Evolutionary conservation across 92 coral and sea anemone genomes (phyloP).

Genomic region (Umimayanthus chanpuru): DNA sequence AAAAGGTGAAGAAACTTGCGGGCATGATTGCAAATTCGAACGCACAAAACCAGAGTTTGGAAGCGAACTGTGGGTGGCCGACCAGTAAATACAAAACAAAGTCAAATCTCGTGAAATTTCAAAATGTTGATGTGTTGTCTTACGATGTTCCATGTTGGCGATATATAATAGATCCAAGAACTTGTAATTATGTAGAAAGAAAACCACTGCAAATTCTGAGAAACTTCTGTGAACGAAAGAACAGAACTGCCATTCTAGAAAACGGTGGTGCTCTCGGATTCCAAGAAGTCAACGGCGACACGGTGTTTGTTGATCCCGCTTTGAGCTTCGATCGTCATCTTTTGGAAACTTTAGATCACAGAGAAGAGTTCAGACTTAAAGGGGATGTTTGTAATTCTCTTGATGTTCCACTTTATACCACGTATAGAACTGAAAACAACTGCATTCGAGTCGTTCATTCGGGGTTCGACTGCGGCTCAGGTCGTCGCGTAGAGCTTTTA

Average conservation of each 20-base stretch:
- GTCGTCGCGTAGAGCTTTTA: slow-evolving; percentile 42
- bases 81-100: slow-evolving; percentile 30
- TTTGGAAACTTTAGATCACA: slow-evolving; percentile 59
- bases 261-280: slow-evolving; percentile 77
- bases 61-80: slow-evolving; percentile 49
- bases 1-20: slow-evolving; percentile 80
- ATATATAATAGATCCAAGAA: slow-evolving; percentile 88
- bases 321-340: slow-evolving; percentile 85
- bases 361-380: slow-evolving; percentile 58
- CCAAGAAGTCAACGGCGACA: slow-evolving; percentile 75
- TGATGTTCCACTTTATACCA: slow-evolving; percentile 56
- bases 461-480: slow-evolving; percentile 6
- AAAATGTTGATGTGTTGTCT: slow-evolving; percentile 90
- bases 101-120: slow-evolving; percentile 65
- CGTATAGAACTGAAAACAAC: slow-evolving; percentile 63
- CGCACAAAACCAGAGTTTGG: slow-evolving; percentile 46
- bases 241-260: slow-evolving; percentile 66
- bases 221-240: slow-evolving; percentile 51
- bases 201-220: slow-evolving; percentile 70
- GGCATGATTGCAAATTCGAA: slow-evolving; percentile 81
- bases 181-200: slow-evolving; percentile 75
- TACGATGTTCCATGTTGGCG: slow-evolving; percentile 97
- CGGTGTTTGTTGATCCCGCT: slow-evolving; percentile 87
- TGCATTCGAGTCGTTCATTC: slow-evolving; percentile 69
- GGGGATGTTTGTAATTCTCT: slow-evolving; percentile 47